Conservation (phyloP, 2,797 vertebrate species). For the Fratercula arctica region DNA sequence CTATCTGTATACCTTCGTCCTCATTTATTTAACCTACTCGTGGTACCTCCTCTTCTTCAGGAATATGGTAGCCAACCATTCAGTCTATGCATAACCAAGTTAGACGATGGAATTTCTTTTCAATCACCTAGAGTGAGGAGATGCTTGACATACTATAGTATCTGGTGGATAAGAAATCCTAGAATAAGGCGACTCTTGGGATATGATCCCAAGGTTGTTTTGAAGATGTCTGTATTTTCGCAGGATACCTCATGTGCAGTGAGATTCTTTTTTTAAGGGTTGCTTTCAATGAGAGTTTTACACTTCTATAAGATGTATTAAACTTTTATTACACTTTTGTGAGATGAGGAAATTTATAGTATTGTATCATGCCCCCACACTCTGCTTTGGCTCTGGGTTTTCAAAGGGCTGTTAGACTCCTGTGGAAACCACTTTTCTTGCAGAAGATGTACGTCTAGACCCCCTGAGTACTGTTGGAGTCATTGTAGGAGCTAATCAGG, state of each 20-base stretch:
- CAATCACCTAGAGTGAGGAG: rapidly evolving
- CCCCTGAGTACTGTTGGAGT: not conserved
- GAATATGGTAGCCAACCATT: not conserved
- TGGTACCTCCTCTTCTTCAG: not conserved
- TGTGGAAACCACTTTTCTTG: not conserved
- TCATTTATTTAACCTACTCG: not conserved
- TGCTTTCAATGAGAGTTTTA: not conserved
- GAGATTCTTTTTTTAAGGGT: not conserved
- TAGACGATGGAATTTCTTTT: not conserved
- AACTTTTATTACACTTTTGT: not conserved
- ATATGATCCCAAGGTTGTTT: not conserved
- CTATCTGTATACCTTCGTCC: not conserved
- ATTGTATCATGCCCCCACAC: not conserved
- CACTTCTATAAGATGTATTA: not conserved
- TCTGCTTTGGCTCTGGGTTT: not conserved
- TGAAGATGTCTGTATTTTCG: not conserved
- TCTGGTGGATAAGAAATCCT: not conserved
- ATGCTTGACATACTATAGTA: not conserved
- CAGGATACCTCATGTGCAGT: not conserved
- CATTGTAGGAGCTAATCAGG: not conserved
- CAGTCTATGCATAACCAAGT: not conserved
- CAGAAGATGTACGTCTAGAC: not conserved
- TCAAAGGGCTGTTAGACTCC: not conserved
- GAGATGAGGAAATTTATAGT: not conserved
- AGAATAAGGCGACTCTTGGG: not conserved